A percentile compares a stretch with the other conserved stretches of the same genome.
Evolutionary conservation across 30 jellyfish, hydroid and myxozoan genomes (phyloP).

Genomic region (Hydra vulgaris): DNA sequence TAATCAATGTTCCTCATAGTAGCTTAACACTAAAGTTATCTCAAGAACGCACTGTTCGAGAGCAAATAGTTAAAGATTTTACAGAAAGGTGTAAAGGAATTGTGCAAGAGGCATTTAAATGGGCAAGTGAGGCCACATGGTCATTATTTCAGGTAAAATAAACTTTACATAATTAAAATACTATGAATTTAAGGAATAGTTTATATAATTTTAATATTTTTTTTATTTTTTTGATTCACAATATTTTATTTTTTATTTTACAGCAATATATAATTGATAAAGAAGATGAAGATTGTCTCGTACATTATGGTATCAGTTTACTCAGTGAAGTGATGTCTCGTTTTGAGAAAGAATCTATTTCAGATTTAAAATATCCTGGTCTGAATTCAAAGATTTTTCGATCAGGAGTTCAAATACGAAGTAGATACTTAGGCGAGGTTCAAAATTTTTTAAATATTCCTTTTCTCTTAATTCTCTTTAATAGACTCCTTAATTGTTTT

Average conservation of each 20-base stretch:
- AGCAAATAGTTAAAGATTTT: conserved; percentile 73
- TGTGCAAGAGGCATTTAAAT: conserved; percentile 81
- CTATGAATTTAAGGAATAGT: background rate
- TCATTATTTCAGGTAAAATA: conserved; percentile 70
- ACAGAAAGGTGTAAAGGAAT: conserved; percentile 76
- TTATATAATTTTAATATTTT: conserved; percentile 4
- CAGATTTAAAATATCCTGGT: background rate
- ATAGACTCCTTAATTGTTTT: too few species aligned
- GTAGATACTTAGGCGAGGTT: conserved; percentile 48
- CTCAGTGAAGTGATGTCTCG: conserved; percentile 19
- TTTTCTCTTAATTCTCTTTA: too few species aligned
- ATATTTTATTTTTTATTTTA: too few species aligned
- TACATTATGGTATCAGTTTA: conserved; percentile 38
- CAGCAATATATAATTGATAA: conserved; percentile 30
- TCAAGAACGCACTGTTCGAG: conserved; percentile 52
- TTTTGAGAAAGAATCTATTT: conserved; percentile 3
- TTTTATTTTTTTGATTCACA: background rate
- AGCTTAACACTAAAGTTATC: conserved; percentile 47
- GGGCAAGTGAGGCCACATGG: conserved; percentile 81
- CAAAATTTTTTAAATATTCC: background rate
- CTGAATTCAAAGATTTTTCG: conserved; percentile 11
- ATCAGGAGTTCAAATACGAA: conserved; percentile 34
- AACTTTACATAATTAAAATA: background rate
- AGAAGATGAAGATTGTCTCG: background rate
- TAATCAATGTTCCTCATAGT: conserved; percentile 62